Conservation (phyloP, 1,140 invertebrate genomes). For the Drosophila insularis region DNA sequence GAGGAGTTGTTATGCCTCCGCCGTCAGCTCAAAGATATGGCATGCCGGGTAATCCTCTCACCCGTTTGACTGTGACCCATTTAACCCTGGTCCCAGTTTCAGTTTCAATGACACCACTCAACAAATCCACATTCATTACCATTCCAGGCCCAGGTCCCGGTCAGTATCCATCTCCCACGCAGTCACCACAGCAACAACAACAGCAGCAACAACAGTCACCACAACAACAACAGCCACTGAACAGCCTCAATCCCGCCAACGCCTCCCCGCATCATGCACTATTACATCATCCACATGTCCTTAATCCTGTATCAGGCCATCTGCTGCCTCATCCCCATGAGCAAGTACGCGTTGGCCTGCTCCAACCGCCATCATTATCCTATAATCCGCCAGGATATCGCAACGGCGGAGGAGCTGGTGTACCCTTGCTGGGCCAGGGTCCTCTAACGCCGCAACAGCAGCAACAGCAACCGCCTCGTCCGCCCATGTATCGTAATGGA, state of each 20-base stretch:
- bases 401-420: slow-evolving; percentile 38
- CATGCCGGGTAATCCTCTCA: slow-evolving; percentile 62
- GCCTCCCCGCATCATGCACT: slow-evolving; percentile 63
- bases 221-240: slow-evolving; percentile 51
- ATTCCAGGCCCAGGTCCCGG: slow-evolving; percentile 72
- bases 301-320: slow-evolving; percentile 36
- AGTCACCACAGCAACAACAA: slow-evolving; percentile 59
- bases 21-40: slow-evolving; percentile 49
- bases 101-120: slow-evolving; percentile 44
- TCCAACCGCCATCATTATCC: slow-evolving; percentile 52
- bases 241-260: slow-evolving; percentile 30
- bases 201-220: slow-evolving; percentile 42
- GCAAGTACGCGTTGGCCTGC: slow-evolving; percentile 62
- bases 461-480: slow-evolving; percentile 36
- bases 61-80: slow-evolving; percentile 28
- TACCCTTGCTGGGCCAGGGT: slow-evolving; percentile 53
- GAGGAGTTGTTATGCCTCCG: slow-evolving; percentile 55
- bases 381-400: slow-evolving; percentile 55
- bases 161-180: slow-evolving; percentile 39
- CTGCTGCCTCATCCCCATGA: slow-evolving; percentile 66
- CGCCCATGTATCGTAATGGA: slow-evolving; percentile 47
- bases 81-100: slow-evolving; percentile 11
- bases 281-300: slow-evolving; percentile 47
- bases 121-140: slow-evolving; percentile 64
- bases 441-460: slow-evolving; percentile 39